These are phyloP conservation scores for Oreochromis aureus DNA, from an alignment of 2,113 vertebrate species.

Conservation along the genomic window DNA sequence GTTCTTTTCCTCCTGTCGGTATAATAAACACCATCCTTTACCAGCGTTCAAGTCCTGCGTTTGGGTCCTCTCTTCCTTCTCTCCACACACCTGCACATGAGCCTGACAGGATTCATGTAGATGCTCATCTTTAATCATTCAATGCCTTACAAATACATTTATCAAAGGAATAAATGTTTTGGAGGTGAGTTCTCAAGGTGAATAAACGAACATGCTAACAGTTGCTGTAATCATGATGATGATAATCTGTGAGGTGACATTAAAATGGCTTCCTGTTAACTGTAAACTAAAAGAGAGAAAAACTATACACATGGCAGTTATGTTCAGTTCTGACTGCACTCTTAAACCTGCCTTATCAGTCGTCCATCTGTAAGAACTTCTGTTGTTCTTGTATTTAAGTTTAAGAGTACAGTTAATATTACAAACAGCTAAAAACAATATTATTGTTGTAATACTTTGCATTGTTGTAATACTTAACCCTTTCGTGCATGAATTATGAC, in stretches of 20 bases:
- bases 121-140: neutral
- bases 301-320: rapidly evolving
- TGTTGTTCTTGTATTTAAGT: neutral
- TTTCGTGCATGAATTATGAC: neutral
- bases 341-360: neutral
- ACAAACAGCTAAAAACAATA: neutral
- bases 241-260: neutral
- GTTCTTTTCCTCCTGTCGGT: too few species aligned
- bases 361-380: neutral
- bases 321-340: neutral
- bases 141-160: neutral
- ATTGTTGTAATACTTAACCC: neutral
- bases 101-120: rapidly evolving
- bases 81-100: neutral
- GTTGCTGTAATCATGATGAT: neutral
- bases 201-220: rapidly evolving
- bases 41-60: too few species aligned
- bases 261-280: rapidly evolving
- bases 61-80: too few species aligned
- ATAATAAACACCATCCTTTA: too few species aligned
- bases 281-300: neutral
- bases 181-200: neutral
- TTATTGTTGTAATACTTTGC: neutral
- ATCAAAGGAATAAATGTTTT: neutral
- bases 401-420: neutral